Percentiles rank a stretch among this genome's conserved stretches.
Evolutionary conservation across 2,888 invertebrate species (phyloP).

Genomic region (Gibbula magus): DNA sequence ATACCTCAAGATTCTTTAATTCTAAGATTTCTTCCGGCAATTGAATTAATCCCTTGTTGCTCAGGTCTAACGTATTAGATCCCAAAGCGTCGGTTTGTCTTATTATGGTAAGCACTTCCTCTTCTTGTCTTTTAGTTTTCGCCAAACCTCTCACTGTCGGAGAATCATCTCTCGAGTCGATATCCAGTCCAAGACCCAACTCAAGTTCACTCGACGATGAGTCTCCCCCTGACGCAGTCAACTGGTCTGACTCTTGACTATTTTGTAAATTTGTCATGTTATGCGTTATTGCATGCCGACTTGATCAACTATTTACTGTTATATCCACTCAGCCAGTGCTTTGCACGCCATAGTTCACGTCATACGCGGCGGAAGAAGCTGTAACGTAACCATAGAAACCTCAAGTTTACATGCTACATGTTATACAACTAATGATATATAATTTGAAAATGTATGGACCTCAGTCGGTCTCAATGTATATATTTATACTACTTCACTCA

Average conservation of each 20-base stretch:
- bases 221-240: slow-evolving; percentile 38
- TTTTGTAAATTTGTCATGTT: slow-evolving; percentile 15
- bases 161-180: slow-evolving; percentile 31
- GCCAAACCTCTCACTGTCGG: slow-evolving; percentile 59
- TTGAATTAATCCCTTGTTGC: slow-evolving; percentile 56
- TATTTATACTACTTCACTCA: no score
- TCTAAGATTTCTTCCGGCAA: slow-evolving; percentile 66
- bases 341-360: neutral
- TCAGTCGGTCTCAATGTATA: no score
- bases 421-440: no score
- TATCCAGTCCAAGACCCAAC: slow-evolving; percentile 43
- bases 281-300: neutral
- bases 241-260: slow-evolving; percentile 15
- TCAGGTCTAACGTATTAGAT: slow-evolving; percentile 64
- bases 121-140: slow-evolving; percentile 54
- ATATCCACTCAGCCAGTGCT: neutral
- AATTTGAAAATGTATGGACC: no score
- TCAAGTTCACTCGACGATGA: slow-evolving; percentile 57
- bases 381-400: neutral
- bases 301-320: no score
- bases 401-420: neutral
- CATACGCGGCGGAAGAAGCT: neutral
- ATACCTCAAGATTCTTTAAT: slow-evolving; percentile 66
- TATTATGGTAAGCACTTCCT: slow-evolving; percentile 54
- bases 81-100: slow-evolving; percentile 53